Percentiles rank a stretch among this genome's conserved stretches.
Conservation (phyloP, 2,113 vertebrate species). For the Atherinomorus stipes region DNA sequence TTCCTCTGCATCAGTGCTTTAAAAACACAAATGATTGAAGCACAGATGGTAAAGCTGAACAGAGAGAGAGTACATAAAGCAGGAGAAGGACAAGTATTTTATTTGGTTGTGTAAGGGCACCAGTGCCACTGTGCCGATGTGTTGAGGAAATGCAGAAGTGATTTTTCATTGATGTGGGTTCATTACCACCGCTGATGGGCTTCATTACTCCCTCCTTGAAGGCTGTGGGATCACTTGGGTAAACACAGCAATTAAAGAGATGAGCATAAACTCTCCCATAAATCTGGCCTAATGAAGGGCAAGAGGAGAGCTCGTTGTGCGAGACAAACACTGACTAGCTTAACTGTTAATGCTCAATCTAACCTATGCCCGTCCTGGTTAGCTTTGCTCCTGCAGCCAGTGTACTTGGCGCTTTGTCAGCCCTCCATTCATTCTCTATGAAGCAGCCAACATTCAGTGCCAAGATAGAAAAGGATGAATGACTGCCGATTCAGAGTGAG, state of each 20-base stretch:
- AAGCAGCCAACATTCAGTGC: conserved; percentile 42
- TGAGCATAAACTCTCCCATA: conserved; percentile 72
- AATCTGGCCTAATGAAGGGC: conserved; percentile 78
- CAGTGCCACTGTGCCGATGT: conserved; percentile 39
- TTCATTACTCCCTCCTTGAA: conserved; percentile 75
- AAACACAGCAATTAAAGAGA: conserved; percentile 80
- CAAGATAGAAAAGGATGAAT: conserved; percentile 58
- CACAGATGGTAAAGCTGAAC: not conserved
- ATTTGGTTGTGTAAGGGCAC: conserved; percentile 50
- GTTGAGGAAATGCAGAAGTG: conserved; percentile 55
- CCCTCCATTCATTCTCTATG: conserved; percentile 56
- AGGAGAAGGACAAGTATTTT: conserved; percentile 48
- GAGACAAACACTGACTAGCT: conserved; percentile 64
- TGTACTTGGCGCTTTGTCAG: conserved; percentile 58
- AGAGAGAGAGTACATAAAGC: conserved; percentile 23
- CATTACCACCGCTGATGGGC: conserved; percentile 78
- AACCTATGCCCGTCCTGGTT: conserved; percentile 71
- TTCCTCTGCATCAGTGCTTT: conserved; percentile 95
- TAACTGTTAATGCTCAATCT: conserved; percentile 67
- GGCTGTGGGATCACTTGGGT: conserved; percentile 73
- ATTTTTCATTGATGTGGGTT: conserved; percentile 76
- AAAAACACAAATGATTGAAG: conserved; percentile 32
- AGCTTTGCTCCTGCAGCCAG: conserved; percentile 41
- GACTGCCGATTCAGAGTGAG: conserved; percentile 54
- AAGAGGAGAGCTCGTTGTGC: conserved; percentile 61